phyloP scores from a whole-genome alignment of 92 coral and sea anemone species.

The Porites divaricata region DNA sequence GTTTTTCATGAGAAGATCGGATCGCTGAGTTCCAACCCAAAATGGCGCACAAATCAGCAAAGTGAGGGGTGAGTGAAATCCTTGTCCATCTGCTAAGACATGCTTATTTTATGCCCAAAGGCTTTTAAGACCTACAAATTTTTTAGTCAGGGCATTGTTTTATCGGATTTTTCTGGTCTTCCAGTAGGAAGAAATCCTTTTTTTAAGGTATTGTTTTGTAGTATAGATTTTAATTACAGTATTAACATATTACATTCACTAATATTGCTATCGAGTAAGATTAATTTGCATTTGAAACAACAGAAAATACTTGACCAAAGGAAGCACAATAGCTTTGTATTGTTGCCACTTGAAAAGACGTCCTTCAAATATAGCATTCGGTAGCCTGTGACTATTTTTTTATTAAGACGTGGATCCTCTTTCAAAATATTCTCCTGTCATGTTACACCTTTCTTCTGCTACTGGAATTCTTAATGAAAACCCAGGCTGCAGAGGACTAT shows the following conservation, averaged over 20 bases:
- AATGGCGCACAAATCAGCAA: neutral
- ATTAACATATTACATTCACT: constrained; percentile 16
- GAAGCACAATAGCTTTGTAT: constrained; percentile 10
- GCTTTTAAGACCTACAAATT: neutral
- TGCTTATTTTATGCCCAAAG: constrained; percentile 17
- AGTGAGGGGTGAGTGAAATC: neutral
- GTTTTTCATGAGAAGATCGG: constrained; percentile 4
- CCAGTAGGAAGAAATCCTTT: neutral
- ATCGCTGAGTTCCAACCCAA: constrained; percentile 9
- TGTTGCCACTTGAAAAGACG: neutral
- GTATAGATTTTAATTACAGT: constrained; percentile 23
- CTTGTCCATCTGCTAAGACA: constrained; percentile 21
- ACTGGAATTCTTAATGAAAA: no score
- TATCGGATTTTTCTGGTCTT: constrained; percentile 23
- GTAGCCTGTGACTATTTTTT: no score
- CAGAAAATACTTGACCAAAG: neutral
- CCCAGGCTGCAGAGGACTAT: no score
- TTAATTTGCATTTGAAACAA: neutral
- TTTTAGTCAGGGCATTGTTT: constrained; percentile 20
- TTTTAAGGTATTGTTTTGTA: constrained; percentile 16
- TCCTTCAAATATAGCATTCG: neutral
- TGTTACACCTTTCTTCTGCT: no score
- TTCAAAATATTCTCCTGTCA: no score
- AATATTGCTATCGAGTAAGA: constrained; percentile 13
- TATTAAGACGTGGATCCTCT: no score